Evolutionary conservation across 2,888 invertebrate genomes (phyloP).

Genomic region (Boloria selene): DNA sequence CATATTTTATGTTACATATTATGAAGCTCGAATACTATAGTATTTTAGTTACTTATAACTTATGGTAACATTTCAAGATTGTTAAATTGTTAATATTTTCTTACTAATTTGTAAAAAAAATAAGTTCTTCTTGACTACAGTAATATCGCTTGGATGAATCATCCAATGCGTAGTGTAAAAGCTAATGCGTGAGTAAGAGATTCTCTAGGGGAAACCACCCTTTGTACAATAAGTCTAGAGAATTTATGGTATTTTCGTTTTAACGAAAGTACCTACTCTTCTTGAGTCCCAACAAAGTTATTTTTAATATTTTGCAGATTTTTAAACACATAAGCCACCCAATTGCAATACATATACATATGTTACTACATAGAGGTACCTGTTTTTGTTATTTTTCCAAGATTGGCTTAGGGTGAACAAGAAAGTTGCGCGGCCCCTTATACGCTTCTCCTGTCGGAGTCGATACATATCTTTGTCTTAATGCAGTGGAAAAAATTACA

Average conservation of each 20-base stretch:
- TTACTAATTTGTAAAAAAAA: too few species aligned
- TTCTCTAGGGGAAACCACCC: conserved; percentile 9
- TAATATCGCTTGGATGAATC: conserved; percentile 1
- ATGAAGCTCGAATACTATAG: too few species aligned
- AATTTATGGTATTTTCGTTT: background rate
- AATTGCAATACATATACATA: background rate
- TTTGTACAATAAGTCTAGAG: background rate
- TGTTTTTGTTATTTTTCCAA: conserved; percentile 46
- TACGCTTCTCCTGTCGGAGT: conserved; percentile 47
- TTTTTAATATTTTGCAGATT: background rate
- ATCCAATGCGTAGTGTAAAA: conserved; percentile 5
- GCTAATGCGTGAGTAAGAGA: conserved; percentile 7
- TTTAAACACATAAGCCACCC: background rate
- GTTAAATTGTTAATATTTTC: too few species aligned
- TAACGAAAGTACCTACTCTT: background rate
- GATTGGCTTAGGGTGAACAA: conserved; percentile 49
- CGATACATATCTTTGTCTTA: conserved; percentile 38
- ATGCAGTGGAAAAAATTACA: conserved; percentile 39
- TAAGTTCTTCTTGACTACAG: background rate
- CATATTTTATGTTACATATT: background rate
- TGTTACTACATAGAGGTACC: background rate
- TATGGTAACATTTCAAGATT: too few species aligned
- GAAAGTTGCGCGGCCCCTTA: conserved; percentile 42
- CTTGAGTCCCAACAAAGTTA: background rate
- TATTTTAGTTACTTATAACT: too few species aligned